Evolutionary conservation across 2,888 invertebrate species (phyloP).

Genomic region (Acanthopleura granulata): DNA sequence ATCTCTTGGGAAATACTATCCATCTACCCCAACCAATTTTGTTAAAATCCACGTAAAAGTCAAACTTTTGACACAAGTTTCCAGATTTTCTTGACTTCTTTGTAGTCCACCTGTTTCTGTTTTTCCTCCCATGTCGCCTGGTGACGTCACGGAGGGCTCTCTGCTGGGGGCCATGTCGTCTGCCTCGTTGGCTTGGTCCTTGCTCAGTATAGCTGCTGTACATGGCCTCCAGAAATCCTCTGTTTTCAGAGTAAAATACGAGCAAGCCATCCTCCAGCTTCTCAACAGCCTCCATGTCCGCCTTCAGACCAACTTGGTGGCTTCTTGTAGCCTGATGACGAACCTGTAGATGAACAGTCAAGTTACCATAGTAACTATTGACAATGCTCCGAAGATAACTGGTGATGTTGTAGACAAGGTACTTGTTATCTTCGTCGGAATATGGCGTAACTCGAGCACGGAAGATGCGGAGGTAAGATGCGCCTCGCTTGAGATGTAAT

Average conservation of each 20-base stretch:
- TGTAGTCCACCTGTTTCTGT: slow-evolving; percentile 34
- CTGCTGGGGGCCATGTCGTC: neutral
- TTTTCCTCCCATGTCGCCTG: slow-evolving; percentile 28
- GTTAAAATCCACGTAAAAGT: slow-evolving; percentile 62
- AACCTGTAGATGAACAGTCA: slow-evolving; percentile 30
- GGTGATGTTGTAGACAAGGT: slow-evolving; percentile 42
- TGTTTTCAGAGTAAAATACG: slow-evolving; percentile 41
- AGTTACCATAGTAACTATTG: slow-evolving; percentile 44
- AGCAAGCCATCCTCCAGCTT: slow-evolving; percentile 24
- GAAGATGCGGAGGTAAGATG: slow-evolving; percentile 29
- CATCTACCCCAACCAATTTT: slow-evolving; percentile 65
- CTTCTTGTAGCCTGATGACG: slow-evolving; percentile 5
- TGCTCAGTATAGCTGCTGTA: slow-evolving; percentile 39
- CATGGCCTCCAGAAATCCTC: slow-evolving; percentile 44
- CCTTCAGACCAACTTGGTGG: neutral
- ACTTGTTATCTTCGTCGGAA: slow-evolving; percentile 25
- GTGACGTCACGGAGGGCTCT: neutral
- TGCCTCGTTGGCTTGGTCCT: slow-evolving; percentile 21
- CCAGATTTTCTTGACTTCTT: slow-evolving; percentile 32
- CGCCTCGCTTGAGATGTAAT: slow-evolving; percentile 29
- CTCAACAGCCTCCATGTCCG: no score
- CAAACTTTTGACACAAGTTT: slow-evolving; percentile 43
- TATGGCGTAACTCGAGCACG: slow-evolving; percentile 27
- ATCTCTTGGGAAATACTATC: slow-evolving; percentile 64
- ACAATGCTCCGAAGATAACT: slow-evolving; percentile 37